These are phyloP conservation scores for Acanthaster planci DNA, from an alignment of 35 echinoderm and acorn worm species.

Conservation along the genomic window DNA sequence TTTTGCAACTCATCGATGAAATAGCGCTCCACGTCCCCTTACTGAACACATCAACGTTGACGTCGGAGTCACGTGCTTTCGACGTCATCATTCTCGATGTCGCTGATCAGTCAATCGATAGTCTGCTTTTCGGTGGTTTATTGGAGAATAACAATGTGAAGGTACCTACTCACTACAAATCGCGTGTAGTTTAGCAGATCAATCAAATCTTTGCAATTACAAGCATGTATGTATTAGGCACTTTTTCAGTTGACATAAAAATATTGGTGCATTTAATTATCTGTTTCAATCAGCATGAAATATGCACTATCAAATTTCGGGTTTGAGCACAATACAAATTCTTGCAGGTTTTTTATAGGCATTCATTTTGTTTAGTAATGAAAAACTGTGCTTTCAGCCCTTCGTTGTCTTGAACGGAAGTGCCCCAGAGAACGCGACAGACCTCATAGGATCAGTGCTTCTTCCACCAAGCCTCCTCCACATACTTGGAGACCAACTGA, in stretches of 20 bases:
- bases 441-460: conserved; percentile 12
- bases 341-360: too few species aligned
- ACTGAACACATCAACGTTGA: not conserved
- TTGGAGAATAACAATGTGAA: not conserved
- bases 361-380: too few species aligned
- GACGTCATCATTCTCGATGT: conserved; percentile 10
- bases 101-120: not conserved
- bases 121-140: not conserved
- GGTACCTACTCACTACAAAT: too few species aligned
- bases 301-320: too few species aligned
- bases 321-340: too few species aligned
- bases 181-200: too few species aligned
- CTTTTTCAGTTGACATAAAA: too few species aligned
- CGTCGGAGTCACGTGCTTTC: conserved; percentile 14
- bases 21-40: not conserved
- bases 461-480: conserved; percentile 35
- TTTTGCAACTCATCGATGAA: conserved; percentile 1
- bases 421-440: not conserved
- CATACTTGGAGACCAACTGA: not conserved
- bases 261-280: too few species aligned
- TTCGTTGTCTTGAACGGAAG: not conserved
- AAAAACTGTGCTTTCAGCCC: not conserved
- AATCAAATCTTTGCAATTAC: too few species aligned
- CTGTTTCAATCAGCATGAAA: too few species aligned
- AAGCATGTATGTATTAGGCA: too few species aligned